phyloP scores from a whole-genome alignment of 92 coral and sea anemone species.

The Umimayanthus chanpuru region DNA sequence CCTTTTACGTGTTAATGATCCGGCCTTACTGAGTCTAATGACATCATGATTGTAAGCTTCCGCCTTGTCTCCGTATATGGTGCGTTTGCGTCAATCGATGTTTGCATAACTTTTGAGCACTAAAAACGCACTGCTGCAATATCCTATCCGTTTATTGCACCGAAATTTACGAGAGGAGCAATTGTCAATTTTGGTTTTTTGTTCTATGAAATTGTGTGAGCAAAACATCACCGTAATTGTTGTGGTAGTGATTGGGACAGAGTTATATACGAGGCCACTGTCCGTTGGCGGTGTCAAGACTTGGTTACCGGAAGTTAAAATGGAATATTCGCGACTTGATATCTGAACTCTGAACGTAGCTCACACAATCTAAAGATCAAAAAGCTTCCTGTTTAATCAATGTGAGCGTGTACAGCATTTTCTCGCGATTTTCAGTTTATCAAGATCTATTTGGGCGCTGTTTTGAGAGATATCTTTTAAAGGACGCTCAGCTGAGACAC shows the following conservation, averaged over 20 bases:
- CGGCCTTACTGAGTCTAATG: not conserved
- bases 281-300: not conserved
- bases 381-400: slow-evolving; percentile 42
- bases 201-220: not conserved
- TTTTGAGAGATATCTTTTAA: not conserved
- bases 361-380: not conserved
- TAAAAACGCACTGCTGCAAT: slow-evolving; percentile 23
- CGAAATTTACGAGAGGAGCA: slow-evolving; percentile 24
- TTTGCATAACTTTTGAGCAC: slow-evolving; percentile 32
- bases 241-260: not conserved
- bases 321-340: slow-evolving; percentile 3
- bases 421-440: not conserved
- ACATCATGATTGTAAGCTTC: slow-evolving; percentile 28
- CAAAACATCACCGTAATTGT: not conserved
- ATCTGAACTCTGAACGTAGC: not conserved
- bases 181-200: slow-evolving; percentile 14
- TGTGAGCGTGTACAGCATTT: not conserved
- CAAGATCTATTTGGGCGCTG: not conserved
- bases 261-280: not conserved
- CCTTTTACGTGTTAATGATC: too few relatives aligned
- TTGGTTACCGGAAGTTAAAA: slow-evolving; percentile 36
- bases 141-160: slow-evolving; percentile 28
- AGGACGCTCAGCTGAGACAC: slow-evolving; percentile 25
- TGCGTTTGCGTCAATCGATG: slow-evolving; percentile 53
- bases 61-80: slow-evolving; percentile 54